Base-by-base conservation (phyloP, 2,888 invertebrate species). In the Dryobotodes eremita region DNA sequence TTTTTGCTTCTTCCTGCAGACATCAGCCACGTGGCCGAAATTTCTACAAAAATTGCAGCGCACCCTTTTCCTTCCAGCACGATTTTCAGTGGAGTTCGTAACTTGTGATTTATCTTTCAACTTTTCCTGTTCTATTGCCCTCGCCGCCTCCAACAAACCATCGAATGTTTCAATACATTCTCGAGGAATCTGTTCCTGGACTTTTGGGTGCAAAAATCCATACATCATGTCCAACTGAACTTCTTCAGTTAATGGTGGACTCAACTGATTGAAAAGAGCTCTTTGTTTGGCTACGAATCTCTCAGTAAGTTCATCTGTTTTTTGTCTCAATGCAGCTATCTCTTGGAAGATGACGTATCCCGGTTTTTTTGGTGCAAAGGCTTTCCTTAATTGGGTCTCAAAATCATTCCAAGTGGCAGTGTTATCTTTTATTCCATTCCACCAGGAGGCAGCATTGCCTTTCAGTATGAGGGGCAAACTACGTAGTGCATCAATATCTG, bases 221-320 rank as follows among this genome's bases (percentile, higher is more conserved):
- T 82, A 84, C 64, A 87, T 71, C 79, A 87, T 85, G 48, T 87
- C 87, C 59, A 87, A 57, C n/a, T 87, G 87, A 31, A 84, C 77
- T 17, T 20, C 26, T n/a, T 87, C 87, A 23, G 81, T 1, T 11
- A 86, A 75, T 31, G 70, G 73, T 26, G 80, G 70, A 69, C 20
- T 66, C 75, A 87, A 42, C 42, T 82, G 79, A 42, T 82, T 75
- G 6, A 88, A 66, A 17, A 83, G 78, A 17, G 72, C 76, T 26
- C 73, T 72, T 55, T 87, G 76, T 55, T 88, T 88, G 0, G 79
- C 77, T 26, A 88, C 80, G 11, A 81, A 87, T 46, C 76, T 61
- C 50, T 88, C 83, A 4, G 84, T 87, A 13, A 75, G 50, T 65
- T 86, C 83, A n/a, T 79, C 83, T 6, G 86, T 72, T 66, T 61